These are phyloP conservation scores for Thymelicus sylvestris DNA, from an alignment of 2,888 invertebrate species.

Conservation along the genomic window DNA sequence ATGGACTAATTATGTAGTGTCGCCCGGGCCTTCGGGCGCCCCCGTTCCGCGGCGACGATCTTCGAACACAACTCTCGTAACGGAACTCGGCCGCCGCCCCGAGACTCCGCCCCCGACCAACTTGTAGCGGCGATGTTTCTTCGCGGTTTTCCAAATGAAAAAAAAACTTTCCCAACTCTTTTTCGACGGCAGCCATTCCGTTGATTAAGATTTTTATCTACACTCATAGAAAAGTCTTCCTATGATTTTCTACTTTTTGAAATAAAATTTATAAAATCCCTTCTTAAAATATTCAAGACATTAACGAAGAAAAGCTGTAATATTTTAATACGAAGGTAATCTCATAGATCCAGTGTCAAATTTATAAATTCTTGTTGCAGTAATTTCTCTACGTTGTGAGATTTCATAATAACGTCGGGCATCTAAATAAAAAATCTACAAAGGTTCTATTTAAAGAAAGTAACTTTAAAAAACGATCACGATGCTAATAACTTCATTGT, in stretches of 20 bases:
- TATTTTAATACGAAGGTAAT: too few relatives aligned
- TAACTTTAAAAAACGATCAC: too few relatives aligned
- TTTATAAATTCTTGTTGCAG: too few relatives aligned
- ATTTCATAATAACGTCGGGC: too few relatives aligned
- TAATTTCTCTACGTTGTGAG: too few relatives aligned
- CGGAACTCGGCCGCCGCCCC: not conserved
- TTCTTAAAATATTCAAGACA: too few relatives aligned
- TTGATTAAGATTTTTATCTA: constrained; percentile 3
- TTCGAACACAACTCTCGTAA: not conserved
- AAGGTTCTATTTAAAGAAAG: too few relatives aligned
- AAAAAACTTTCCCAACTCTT: not conserved
- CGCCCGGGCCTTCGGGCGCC: not conserved
- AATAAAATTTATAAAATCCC: not conserved
- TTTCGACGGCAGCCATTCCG: not conserved
- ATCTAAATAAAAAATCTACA: too few relatives aligned
- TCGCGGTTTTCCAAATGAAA: not conserved
- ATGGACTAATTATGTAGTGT: too few relatives aligned
- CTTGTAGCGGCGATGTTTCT: not conserved
- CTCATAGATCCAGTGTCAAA: too few relatives aligned
- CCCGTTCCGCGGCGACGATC: not conserved
- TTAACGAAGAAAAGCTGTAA: too few relatives aligned
- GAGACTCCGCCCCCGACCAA: not conserved
- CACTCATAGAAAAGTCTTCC: not conserved
- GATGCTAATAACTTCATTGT: too few relatives aligned
- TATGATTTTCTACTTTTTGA: not conserved